Evolutionary conservation across 2,888 invertebrate species (phyloP).

Genomic region (Anagyrus pseudococci): DNA sequence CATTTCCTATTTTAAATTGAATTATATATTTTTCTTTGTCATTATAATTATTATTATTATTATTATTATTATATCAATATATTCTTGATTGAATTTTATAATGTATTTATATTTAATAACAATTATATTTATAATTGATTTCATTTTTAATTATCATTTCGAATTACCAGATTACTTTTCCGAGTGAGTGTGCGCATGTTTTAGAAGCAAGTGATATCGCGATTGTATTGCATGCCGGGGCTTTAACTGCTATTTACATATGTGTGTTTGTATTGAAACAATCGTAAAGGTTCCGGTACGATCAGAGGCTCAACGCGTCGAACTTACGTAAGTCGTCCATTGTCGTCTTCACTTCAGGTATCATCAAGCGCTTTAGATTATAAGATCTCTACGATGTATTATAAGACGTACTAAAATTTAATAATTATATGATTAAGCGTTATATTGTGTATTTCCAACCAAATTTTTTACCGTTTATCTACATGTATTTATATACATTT

Average conservation of each 20-base stretch:
- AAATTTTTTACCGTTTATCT: conserved; percentile 5
- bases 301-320: background rate
- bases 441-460: conserved; percentile 5
- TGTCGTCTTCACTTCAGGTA: conserved; percentile 26
- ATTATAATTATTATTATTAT: too few species aligned
- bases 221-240: conserved; percentile 23
- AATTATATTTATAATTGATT: too few species aligned
- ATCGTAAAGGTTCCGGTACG: background rate
- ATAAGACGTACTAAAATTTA: background rate
- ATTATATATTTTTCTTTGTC: too few species aligned
- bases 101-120: too few species aligned
- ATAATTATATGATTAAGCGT: conserved; percentile 3
- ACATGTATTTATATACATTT: conserved; percentile 6
- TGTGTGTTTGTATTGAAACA: conserved; percentile 16
- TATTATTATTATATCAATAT: too few species aligned
- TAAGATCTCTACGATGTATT: conserved; percentile 12
- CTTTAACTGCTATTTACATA: conserved; percentile 26
- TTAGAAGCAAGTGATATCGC: background rate
- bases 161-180: background rate
- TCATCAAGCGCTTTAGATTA: background rate
- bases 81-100: too few species aligned
- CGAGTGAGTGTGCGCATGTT: background rate
- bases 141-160: too few species aligned
- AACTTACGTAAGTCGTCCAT: conserved; percentile 12
- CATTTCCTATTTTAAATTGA: too few species aligned